Base-by-base conservation (phyloP, 2,888 invertebrate genomes). In the Drosophila recens region DNA sequence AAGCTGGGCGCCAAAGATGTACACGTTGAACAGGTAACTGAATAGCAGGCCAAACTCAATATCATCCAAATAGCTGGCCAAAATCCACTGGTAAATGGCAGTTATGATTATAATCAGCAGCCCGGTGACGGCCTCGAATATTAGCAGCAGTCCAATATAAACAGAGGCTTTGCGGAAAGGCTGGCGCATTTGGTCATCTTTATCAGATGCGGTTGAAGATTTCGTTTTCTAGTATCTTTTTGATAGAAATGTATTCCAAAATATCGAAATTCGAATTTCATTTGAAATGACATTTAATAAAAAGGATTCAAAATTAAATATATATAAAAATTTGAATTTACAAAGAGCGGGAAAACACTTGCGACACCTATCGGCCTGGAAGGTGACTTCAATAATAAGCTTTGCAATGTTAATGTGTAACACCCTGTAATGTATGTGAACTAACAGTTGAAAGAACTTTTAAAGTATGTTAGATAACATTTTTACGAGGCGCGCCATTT, bases 121-220 rank as follows among this genome's bases (percentile, higher is more conserved):
- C 9, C 91, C 91, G 40, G 86, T 70, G 1, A 87, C 5, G 33
- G 87, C 84, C 80, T 91, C 85, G 10, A 83, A 51, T 52, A 84
- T 74, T 70, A 91, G 54, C 57, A 91, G 67, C 15, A 87, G 46
- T 49, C 76, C 75, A 61, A 91, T 76, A 77, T 82, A 82, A 13
- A 83, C 38, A 63, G 89, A 80, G 36, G 90, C 88, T 69, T 80
- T 89, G 52, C 79, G 82, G 70, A 91, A 88, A 75, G 91, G 87
- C 65, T 88, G 82, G 54, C 80, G 91, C 91, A 91, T 91, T 91
- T 90, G 91, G 76, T 78, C 90, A 90, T 91, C 75, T 70, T 75
- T 65, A 48, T 74, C 20, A 38, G 49, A 49, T 52, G 38, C 69
- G 64, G 23, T 57, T 23, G 23, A 36, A 38, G 46, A 61, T 54